Evolutionary conservation across 2,888 invertebrate species (phyloP).

Genomic region (Ormyrus nitidulus): DNA sequence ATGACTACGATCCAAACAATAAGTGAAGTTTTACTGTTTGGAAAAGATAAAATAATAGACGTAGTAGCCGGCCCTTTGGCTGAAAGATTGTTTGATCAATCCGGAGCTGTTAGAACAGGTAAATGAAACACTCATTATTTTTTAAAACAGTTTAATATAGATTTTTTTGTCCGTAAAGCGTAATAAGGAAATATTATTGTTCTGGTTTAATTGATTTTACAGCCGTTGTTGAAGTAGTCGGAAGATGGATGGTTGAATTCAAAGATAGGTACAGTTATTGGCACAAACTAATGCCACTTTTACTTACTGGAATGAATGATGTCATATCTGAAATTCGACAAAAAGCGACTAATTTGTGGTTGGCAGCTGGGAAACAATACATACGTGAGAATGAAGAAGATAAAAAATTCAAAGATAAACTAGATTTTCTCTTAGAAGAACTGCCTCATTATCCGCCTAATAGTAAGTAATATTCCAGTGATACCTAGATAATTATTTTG

Average conservation of each 20-base stretch:
- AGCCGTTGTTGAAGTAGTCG: conserved; percentile 86
- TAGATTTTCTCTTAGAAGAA: conserved; percentile 84
- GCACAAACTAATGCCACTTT: conserved; percentile 88
- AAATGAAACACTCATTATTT: conserved; percentile 14
- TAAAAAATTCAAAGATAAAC: conserved; percentile 83
- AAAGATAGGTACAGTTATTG: conserved; percentile 93
- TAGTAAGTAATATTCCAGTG: conserved; percentile 70
- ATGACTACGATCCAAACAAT: conserved; percentile 85
- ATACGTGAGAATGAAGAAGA: conserved; percentile 92
- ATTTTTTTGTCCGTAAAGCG: background rate
- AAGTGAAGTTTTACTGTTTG: conserved; percentile 79
- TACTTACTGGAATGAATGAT: conserved; percentile 90
- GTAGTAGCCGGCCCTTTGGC: conserved; percentile 88
- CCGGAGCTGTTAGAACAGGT: conserved; percentile 83
- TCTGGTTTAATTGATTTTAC: conserved; percentile 58
- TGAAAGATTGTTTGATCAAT: conserved; percentile 91
- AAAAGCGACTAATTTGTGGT: conserved; percentile 82
- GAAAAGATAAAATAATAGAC: conserved; percentile 84
- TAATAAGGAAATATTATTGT: conserved; percentile 1
- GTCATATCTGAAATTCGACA: conserved; percentile 84
- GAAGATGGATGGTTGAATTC: conserved; percentile 86
- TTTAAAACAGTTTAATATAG: background rate
- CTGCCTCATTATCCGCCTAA: conserved; percentile 83
- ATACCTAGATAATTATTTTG: background rate
- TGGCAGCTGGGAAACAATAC: conserved; percentile 85